phyloP scores from a whole-genome alignment of 2,113 vertebrate genomes.

The Eubucco bourcierii region DNA sequence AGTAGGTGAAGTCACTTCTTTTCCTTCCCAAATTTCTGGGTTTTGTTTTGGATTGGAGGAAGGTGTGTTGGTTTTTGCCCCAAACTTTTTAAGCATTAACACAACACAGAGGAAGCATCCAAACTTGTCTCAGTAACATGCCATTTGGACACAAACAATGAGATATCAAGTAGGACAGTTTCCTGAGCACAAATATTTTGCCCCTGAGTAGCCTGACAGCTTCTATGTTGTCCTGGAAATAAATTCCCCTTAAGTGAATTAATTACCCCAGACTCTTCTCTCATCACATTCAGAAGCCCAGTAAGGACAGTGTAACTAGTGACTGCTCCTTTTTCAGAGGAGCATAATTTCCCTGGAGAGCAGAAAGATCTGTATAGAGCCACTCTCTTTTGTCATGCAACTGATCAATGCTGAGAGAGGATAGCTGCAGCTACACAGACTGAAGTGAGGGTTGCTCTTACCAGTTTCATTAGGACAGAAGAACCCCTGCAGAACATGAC shows the following conservation, averaged over 20 bases:
- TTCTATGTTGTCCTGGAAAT: not conserved
- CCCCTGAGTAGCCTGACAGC: not conserved
- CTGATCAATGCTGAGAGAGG: not conserved
- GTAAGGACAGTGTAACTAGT: not conserved
- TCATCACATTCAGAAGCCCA: not conserved
- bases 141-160: not conserved
- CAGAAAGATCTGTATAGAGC: not conserved
- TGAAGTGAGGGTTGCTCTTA: conserved; percentile 21
- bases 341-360: not conserved
- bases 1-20: not conserved
- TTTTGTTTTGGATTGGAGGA: not conserved
- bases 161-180: not conserved
- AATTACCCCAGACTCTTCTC: not conserved
- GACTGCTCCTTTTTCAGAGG: not conserved
- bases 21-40: not conserved
- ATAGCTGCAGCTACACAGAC: not conserved
- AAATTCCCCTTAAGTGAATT: not conserved
- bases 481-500: conserved; percentile 90
- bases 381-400: too few species aligned
- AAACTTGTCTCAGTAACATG: not conserved
- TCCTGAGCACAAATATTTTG: not conserved
- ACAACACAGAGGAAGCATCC: not conserved
- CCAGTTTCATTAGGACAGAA: conserved; percentile 91
- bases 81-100: not conserved
- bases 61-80: not conserved